Evolutionary conservation across 2,113 vertebrate species (phyloP).

Genomic region (Crotalus viridis): DNA sequence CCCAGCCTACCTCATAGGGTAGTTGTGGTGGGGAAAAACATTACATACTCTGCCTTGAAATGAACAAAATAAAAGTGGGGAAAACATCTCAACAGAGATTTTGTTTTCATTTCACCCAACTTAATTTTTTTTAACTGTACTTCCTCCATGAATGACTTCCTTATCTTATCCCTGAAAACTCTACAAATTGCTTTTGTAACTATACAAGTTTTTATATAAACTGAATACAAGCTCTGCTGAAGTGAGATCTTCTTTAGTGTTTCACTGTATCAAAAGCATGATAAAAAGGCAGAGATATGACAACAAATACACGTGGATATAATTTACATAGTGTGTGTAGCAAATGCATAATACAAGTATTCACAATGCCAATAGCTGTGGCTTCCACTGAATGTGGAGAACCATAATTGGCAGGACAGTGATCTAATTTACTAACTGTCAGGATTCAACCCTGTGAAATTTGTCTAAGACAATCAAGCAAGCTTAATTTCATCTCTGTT

Average conservation of each 20-base stretch:
- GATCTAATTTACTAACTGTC: neutral
- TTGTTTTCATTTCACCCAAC: neutral
- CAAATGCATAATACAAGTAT: neutral
- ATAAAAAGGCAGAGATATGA: neutral
- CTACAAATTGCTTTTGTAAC: neutral
- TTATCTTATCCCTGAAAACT: neutral
- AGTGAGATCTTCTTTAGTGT: neutral
- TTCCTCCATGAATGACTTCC: neutral
- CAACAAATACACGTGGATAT: neutral
- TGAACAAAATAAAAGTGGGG: neutral
- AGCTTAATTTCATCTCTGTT: neutral
- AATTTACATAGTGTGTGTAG: neutral
- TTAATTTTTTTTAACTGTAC: neutral
- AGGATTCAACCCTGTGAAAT: neutral
- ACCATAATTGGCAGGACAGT: neutral
- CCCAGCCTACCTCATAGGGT: neutral
- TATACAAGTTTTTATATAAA: neutral
- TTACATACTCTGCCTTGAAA: neutral
- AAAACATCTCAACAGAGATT: neutral
- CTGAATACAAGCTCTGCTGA: neutral
- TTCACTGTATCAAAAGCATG: neutral
- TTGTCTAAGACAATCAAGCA: neutral
- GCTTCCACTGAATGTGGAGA: neutral
- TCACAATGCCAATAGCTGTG: neutral
- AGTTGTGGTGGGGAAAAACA: neutral